Conservation (phyloP, 1,140 invertebrate species). For the Hycleus phaleratus region DNA sequence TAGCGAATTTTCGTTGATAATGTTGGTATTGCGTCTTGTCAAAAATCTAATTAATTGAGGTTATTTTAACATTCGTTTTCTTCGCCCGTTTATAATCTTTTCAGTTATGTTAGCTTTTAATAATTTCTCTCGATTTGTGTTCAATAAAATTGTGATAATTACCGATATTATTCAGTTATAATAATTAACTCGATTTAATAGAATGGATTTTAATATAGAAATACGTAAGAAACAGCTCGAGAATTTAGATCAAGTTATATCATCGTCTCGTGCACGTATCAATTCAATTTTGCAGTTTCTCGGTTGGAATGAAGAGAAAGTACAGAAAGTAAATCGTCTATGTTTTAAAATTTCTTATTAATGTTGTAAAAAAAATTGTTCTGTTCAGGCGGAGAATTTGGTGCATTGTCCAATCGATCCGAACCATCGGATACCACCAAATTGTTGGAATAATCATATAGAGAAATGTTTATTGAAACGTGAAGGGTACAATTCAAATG, state of each 20-base stretch:
- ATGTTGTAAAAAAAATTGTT: slow-evolving; percentile 4
- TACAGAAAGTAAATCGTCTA: slow-evolving; percentile 11
- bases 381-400: slow-evolving; percentile 22
- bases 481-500: slow-evolving; percentile 43
- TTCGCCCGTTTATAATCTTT: no score
- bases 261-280: slow-evolving; percentile 31
- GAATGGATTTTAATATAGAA: slow-evolving; percentile 38
- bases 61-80: no score
- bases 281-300: slow-evolving; percentile 30
- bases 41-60: no score
- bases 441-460: slow-evolving; percentile 41
- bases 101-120: no score
- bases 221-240: slow-evolving; percentile 37
- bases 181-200: no score
- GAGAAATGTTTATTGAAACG: slow-evolving; percentile 43
- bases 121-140: no score
- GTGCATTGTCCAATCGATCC: slow-evolving; percentile 43
- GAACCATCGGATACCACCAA: slow-evolving; percentile 41
- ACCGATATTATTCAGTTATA: no score
- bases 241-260: slow-evolving; percentile 38
- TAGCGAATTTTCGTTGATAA: no score
- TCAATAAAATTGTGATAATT: no score
- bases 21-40: no score
- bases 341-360: slow-evolving; percentile 1
- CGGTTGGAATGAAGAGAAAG: slow-evolving; percentile 29